Conservation (phyloP, 2,888 invertebrate genomes). For the Tricholauxania praeusta region DNA sequence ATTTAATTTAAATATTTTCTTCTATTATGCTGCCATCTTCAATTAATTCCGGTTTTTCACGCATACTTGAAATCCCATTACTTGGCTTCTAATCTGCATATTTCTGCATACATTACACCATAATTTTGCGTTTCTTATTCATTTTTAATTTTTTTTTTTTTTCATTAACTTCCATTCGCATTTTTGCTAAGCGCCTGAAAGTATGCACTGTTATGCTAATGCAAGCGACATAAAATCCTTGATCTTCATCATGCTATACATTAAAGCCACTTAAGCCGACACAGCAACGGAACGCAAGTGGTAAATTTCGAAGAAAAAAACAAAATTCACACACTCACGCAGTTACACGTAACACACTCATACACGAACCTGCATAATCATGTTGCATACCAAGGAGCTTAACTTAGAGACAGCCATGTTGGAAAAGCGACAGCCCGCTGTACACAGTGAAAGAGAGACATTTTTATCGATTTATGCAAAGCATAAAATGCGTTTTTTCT, state of each 20-base stretch:
- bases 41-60: background rate
- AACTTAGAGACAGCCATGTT: no score
- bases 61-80: no score
- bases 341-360: background rate
- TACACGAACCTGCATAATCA: background rate
- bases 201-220: no score
- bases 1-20: no score
- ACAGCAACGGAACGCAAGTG: background rate
- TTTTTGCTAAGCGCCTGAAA: no score
- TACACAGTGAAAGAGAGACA: background rate
- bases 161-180: no score
- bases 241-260: background rate
- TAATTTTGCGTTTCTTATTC: no score
- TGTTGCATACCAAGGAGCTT: no score
- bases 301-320: background rate
- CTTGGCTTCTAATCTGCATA: no score
- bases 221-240: background rate
- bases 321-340: background rate
- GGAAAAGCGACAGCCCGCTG: no score
- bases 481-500: background rate
- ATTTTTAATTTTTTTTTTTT: no score
- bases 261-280: constrained; percentile 14
- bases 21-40: background rate
- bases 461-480: constrained; percentile 15
- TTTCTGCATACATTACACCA: no score